Evolutionary conservation across 2,888 invertebrate genomes (phyloP).

Genomic region (Luperina nickerlii): DNA sequence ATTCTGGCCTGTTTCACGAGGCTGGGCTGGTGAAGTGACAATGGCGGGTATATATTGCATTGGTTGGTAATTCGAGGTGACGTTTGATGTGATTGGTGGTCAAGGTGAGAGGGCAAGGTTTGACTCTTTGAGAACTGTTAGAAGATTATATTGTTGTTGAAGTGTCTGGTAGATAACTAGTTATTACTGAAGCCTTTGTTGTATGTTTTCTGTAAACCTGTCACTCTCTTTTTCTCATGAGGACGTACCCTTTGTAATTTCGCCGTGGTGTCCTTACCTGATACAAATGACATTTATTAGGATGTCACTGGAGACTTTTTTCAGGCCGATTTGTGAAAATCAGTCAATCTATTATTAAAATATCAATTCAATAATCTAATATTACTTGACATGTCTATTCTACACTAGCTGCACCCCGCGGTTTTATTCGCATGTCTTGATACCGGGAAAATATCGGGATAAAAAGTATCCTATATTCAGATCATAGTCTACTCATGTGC

Average conservation of each 20-base stretch:
- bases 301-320: neutral
- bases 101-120: constrained; percentile 46
- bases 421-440: neutral
- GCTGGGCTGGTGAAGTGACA: constrained; percentile 14
- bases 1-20: constrained; percentile 44
- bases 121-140: constrained; percentile 9
- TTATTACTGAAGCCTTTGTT: neutral
- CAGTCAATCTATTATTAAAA: neutral
- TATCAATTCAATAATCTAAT: neutral
- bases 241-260: neutral
- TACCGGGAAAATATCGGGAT: neutral
- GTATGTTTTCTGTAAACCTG: neutral
- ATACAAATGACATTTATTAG: neutral
- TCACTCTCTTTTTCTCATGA: neutral
- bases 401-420: neutral
- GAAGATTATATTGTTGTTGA: constrained; percentile 6
- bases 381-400: neutral
- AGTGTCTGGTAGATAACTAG: neutral
- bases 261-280: too few species aligned
- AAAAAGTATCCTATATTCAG: neutral
- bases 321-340: neutral
- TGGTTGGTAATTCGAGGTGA: constrained; percentile 24
- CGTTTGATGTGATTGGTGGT: constrained; percentile 27
- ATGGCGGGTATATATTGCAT: constrained; percentile 13
- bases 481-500: neutral